phyloP scores from a whole-genome alignment of 2,113 vertebrate species.

The Rutilus rutilus region DNA sequence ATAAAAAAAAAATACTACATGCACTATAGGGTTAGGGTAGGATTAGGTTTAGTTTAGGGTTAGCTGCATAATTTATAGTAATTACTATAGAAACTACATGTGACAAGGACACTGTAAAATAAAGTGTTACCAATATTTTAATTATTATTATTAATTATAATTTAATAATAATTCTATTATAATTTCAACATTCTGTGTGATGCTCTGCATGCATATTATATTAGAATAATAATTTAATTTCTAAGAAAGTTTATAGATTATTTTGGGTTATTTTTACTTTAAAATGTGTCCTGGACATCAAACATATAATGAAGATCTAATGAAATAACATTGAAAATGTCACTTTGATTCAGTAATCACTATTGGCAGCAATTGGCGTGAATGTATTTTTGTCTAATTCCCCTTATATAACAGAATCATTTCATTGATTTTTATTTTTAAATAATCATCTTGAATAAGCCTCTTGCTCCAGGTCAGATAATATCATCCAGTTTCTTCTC shows the following conservation, averaged over 20 bases:
- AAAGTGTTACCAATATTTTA: no score
- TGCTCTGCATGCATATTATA: not conserved
- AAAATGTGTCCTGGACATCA: not conserved
- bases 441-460: not conserved
- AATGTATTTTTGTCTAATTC: slow-evolving; percentile 49
- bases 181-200: no score
- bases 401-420: not conserved
- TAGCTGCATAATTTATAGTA: no score
- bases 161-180: no score
- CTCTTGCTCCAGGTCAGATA: slow-evolving; percentile 8
- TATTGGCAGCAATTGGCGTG: not conserved
- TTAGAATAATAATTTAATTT: not conserved
- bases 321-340: not conserved
- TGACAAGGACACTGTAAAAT: no score
- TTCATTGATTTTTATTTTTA: not conserved
- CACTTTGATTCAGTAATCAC: not conserved
- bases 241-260: not conserved
- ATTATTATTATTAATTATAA: no score
- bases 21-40: no score
- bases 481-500: slow-evolving; percentile 15
- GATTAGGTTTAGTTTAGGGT: no score
- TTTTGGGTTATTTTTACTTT: not conserved
- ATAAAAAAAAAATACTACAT: no score
- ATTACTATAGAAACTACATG: no score
- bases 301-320: not conserved